phyloP scores from a whole-genome alignment of 2,113 vertebrate species.

The Geococcyx californianus region DNA sequence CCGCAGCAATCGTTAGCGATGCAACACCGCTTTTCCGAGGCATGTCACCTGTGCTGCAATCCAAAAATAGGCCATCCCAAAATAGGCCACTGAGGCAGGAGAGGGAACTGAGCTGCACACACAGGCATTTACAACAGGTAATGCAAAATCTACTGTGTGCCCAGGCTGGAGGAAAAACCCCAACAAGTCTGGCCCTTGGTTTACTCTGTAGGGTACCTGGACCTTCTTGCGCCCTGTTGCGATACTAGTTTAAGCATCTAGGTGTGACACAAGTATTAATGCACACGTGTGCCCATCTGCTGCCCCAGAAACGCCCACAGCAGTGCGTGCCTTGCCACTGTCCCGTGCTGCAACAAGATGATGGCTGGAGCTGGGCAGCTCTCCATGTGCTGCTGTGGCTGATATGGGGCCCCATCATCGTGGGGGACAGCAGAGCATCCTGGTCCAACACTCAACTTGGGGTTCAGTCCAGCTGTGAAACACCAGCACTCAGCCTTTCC shows the following conservation, averaged over 20 bases:
- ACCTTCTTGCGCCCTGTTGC: neutral
- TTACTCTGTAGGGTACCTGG: neutral
- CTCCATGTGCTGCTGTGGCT: neutral
- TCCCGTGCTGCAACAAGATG: neutral
- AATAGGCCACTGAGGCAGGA: neutral
- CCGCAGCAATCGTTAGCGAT: neutral
- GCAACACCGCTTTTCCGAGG: neutral
- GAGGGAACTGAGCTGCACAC: neutral
- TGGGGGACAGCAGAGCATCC: neutral
- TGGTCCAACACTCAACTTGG: neutral
- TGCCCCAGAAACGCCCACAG: neutral
- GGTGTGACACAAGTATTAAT: neutral
- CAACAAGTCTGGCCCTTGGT: neutral
- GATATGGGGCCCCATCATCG: accelerated
- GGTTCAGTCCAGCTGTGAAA: neutral
- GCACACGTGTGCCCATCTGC: neutral
- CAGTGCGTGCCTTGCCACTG: neutral
- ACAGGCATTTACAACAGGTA: neutral
- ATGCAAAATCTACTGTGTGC: neutral
- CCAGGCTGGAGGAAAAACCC: neutral
- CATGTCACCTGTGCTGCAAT: conserved; percentile 9
- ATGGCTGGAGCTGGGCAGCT: neutral
- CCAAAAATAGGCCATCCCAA: conserved; percentile 59
- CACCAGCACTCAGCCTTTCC: neutral
- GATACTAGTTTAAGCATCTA: neutral